phyloP scores from a whole-genome alignment of 2,797 vertebrate genomes.

The Mormyrus proboscirostris region DNA sequence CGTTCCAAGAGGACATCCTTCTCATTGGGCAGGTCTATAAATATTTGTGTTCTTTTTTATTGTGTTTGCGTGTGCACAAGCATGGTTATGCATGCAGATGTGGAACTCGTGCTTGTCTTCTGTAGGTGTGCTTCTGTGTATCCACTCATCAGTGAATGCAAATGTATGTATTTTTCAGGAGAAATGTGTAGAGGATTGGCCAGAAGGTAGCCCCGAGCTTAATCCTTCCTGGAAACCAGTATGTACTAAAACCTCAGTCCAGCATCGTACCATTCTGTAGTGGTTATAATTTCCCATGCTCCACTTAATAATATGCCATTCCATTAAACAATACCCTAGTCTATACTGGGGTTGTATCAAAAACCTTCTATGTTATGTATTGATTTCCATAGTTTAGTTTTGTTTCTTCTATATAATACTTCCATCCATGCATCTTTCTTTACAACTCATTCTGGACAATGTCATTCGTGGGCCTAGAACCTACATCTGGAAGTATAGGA shows the following conservation, averaged over 20 bases:
- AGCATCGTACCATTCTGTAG: background rate
- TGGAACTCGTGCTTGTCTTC: background rate
- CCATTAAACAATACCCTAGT: background rate
- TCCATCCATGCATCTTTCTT: background rate
- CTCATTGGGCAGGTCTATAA: constrained; percentile 51
- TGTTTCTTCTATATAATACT: background rate
- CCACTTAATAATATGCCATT: background rate
- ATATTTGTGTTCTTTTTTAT: background rate
- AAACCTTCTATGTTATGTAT: background rate
- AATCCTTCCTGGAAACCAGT: constrained; percentile 59
- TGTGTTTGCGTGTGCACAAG: background rate
- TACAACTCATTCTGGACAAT: background rate
- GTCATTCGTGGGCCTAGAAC: background rate
- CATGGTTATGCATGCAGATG: background rate
- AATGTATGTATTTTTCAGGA: constrained; percentile 48
- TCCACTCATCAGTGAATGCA: background rate
- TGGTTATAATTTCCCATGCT: background rate
- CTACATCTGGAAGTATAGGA: background rate
- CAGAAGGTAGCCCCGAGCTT: constrained; percentile 59
- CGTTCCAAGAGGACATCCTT: constrained; percentile 52
- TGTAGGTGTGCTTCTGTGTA: background rate
- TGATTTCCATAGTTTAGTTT: background rate
- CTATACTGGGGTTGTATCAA: background rate
- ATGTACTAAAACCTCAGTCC: constrained; percentile 22
- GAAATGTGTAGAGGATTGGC: constrained; percentile 67